Percentiles rank a stretch among this genome's conserved stretches.
phyloP scores from a whole-genome alignment of 2,113 vertebrate genomes.

The Pogona vitticeps region DNA sequence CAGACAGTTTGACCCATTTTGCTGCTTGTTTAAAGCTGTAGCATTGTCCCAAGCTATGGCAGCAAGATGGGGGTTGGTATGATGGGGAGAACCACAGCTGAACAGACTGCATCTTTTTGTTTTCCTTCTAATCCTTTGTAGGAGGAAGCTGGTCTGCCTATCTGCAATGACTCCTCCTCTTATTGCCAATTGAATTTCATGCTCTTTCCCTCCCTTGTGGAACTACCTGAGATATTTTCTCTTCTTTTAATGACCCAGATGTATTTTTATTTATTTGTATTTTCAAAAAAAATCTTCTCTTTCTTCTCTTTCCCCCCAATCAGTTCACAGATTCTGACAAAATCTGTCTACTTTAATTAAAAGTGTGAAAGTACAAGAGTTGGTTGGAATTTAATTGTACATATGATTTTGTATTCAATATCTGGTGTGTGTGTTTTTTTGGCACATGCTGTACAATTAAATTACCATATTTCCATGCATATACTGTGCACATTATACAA shows the following conservation, averaged over 20 bases:
- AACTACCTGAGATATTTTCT: background rate
- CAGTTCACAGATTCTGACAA: too few relatives aligned
- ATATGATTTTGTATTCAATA: too few relatives aligned
- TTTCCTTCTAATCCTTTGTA: slow-evolving; percentile 50
- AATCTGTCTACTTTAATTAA: too few relatives aligned
- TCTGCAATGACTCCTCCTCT: background rate
- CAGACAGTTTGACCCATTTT: too few relatives aligned
- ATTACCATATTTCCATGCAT: too few relatives aligned
- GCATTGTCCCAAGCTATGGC: background rate
- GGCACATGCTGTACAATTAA: too few relatives aligned
- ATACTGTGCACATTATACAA: too few relatives aligned
- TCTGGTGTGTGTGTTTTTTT: too few relatives aligned
- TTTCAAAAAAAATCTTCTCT: background rate
- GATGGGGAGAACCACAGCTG: slow-evolving; percentile 39
- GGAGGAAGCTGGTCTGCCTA: slow-evolving; percentile 46
- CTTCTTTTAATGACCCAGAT: background rate
- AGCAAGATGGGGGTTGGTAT: background rate
- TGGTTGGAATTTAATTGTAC: too few relatives aligned
- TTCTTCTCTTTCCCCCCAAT: too few relatives aligned
- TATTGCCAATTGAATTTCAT: background rate
- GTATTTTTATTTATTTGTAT: background rate
- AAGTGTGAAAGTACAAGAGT: too few relatives aligned
- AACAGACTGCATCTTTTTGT: background rate
- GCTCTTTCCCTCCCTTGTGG: background rate
- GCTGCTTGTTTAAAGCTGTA: too few relatives aligned